Evolutionary conservation across 2,797 vertebrate species (phyloP).

Genomic region (Antennarius maculatus): DNA sequence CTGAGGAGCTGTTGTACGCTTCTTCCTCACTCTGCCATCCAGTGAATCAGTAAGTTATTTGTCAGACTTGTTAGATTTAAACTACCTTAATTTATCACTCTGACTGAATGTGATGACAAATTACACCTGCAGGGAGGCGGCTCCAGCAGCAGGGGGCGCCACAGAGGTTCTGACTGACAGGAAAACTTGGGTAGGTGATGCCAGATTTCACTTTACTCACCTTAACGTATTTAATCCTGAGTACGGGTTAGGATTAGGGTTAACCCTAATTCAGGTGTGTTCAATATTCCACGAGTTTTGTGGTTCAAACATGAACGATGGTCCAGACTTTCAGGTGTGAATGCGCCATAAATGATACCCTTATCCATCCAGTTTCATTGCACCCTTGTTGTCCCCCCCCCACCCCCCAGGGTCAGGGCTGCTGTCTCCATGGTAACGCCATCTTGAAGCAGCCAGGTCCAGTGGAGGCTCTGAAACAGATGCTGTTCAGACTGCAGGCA

Average conservation of each 20-base stretch:
- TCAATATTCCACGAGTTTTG: too few species aligned
- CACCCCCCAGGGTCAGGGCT: conserved; percentile 1
- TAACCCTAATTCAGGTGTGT: too few species aligned
- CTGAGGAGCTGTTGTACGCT: conserved; percentile 19
- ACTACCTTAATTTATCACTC: neutral
- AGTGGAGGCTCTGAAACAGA: conserved; percentile 90
- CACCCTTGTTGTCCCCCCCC: neutral
- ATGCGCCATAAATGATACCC: neutral
- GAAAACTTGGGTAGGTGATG: conserved; percentile 27
- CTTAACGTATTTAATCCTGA: neutral
- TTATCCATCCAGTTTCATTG: neutral
- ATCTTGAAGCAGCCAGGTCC: conserved; percentile 83
- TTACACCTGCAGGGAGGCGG: conserved; percentile 38
- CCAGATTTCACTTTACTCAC: neutral
- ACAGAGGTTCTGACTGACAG: conserved; percentile 6
- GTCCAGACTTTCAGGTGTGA: too few species aligned
- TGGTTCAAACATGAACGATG: too few species aligned
- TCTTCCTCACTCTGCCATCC: conserved; percentile 1
- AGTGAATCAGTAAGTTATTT: conserved; percentile 27
- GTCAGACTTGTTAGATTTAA: neutral
- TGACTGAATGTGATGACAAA: neutral
- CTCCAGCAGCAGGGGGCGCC: conserved; percentile 11
- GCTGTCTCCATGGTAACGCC: neutral
- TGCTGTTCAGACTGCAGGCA: conserved; percentile 89
- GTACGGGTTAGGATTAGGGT: too few species aligned